Evolutionary conservation across 2,113 vertebrate species (phyloP), one percentile per base, ranked within the genome.

Genomic region (Pachycephala philippinensis): DNA sequence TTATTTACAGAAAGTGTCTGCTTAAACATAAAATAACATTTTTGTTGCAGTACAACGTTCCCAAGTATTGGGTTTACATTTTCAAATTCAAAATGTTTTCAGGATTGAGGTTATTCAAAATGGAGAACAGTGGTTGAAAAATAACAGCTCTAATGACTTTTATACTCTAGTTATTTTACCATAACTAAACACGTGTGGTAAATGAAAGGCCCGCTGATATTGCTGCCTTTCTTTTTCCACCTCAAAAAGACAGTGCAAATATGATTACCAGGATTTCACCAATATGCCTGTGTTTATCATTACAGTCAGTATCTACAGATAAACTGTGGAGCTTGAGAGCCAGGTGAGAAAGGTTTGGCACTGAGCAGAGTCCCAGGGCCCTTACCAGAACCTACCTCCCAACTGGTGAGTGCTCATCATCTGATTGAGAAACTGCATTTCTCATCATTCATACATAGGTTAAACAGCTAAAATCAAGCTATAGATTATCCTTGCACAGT

Each of bases 251-350:
- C 45, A 71, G 35, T 1, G 5, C 14, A 83, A 80, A 53, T 50
- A 23, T 0, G 7, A 69, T 30, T 14, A 65, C 9, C 8, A 9
- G 5, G 11, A 47, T 9, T 24, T 22, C 11, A 80, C 13, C 20
- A 68, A 30, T 1, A 13, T 9, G 14, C 6, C 13, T 31, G 3
- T 6, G 71, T 75, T n/a, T 15, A n/a, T 44, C 24, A 24, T 50
- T 16, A 4, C 45, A 33, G 18, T 35, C 50, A 68, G 33, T 14
- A 45, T 10, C 44, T 19, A 9, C 10, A 21, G 2, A 33, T 0
- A 0, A 47, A n/a, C 53, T 15, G 16, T 3, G n/a, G 26, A 42
- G 40, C 42, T 15, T 1, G 6, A 60, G 20, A 45, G 13, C 7
- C 19, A 49, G n/a, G 23, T 15, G 23, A 4, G 2, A 35, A 65